Conservation (phyloP, 1,140 invertebrate genomes). For the Drosophila kikkawai region DNA sequence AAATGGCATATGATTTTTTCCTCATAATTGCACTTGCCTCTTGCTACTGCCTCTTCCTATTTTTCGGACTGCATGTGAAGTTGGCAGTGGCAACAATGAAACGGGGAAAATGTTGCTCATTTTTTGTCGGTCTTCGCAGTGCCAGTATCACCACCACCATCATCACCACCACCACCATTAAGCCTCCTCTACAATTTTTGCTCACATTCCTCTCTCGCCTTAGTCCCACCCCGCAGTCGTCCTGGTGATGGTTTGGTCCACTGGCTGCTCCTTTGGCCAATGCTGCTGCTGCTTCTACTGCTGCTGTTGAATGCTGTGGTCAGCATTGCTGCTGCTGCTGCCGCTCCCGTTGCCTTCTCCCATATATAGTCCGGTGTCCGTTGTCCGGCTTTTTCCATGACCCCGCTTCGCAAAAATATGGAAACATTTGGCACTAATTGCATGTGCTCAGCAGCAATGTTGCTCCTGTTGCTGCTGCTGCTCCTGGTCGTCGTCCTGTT, state of each 20-base stretch:
- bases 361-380: neutral
- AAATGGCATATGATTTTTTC: neutral
- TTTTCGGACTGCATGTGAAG: constrained; percentile 20
- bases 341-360: constrained; percentile 10
- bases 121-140: constrained; percentile 52
- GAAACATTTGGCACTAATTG: constrained; percentile 83
- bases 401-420: constrained; percentile 69
- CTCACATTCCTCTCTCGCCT: constrained; percentile 9
- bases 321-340: constrained; percentile 36
- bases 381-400: constrained; percentile 1
- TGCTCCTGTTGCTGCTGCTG: constrained; percentile 33
- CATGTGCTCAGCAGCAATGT: constrained; percentile 76
- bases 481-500: constrained; percentile 23
- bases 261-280: constrained; percentile 42
- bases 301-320: constrained; percentile 61
- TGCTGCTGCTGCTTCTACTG: constrained; percentile 23
- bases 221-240: constrained; percentile 18
- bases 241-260: constrained; percentile 46
- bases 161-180: neutral
- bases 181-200: constrained; percentile 1
- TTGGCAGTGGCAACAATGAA: constrained; percentile 70
- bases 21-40: neutral
- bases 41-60: neutral
- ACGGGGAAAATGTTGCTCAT: constrained; percentile 77
- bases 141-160: neutral